Evolutionary conservation across 2,797 vertebrate species (phyloP), one percentile per base, ranked within the genome.

Genomic region (Manis pentadactyla): DNA sequence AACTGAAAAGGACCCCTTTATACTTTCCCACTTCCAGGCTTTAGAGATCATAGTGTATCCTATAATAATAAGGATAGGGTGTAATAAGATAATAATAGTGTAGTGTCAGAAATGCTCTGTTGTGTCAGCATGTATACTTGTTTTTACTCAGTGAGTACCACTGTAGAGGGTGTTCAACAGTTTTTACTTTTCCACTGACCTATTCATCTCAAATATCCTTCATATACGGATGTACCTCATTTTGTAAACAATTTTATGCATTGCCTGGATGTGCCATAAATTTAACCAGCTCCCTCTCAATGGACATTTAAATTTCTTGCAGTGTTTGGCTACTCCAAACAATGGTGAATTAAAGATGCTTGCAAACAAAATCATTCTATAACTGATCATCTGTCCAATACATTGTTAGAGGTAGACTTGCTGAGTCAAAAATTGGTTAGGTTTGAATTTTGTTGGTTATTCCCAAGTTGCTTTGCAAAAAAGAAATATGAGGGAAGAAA

Each of bases 361-460:
- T 78, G 59, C 55, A 71, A 92, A 81, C 42, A 74, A 63, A 64
- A 87, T 29, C 10, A 37, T 90, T 31, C 63, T 71, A 31, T 53
- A 13, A 63, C 64, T 59, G 31, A 85, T 81, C 46, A 66, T 82
- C 73, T 68, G 63, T 42, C 14, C 4, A 1, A n/a, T 90, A 90
- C 87, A 61, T 95, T 83, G 71, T 63, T 83, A 53, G 63, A 83
- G 61, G 25, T 88, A 17, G 55, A 92, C 93, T 88, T 69, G 11
- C n/a, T 34, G 37, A 90, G 75, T 87, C 51, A 87, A 92, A 93
- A 71, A 12, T 69, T 82, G 37, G 31, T 87, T 74, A 77, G 31
- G 53, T 86, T 92, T 95, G 57, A 66, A 39, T 87, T 88, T 86
- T 84, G 27, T 59, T 84, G 85, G 19, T 7, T 51, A 18, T 84